Base-by-base conservation (phyloP, 1,140 invertebrate genomes). In the Drosophila saltans region DNA sequence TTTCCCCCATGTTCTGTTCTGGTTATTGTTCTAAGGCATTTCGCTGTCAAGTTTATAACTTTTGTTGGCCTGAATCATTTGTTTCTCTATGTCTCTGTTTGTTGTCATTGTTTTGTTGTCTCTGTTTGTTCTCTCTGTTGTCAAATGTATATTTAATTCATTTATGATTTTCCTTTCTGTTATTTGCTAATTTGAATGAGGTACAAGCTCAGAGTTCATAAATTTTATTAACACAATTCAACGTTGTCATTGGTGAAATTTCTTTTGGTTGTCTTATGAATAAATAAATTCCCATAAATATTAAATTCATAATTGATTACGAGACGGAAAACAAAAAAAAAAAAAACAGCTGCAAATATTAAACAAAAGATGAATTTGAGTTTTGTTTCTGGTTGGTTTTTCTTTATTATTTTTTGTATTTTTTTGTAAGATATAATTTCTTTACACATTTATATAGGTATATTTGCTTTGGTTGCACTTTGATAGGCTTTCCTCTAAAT, bases 71-170 rank as follows among this genome's bases (percentile, higher is more conserved):
- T 39, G 45, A 52, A 52, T 28, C 69, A 69, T 79, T 74, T 61
- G 79, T 64, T 79, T 77, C 39, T 61, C 41, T 61, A 33, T 21
- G 55, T 24, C 3, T 66, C 48, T 4, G 28, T 7, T 63, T 36
- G 10, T 55, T 41, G 24, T 76, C 45, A 57, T 67, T 66, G 26
- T 62, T 63, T 56, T 56, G 28, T 26, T 52, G 24, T 26, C 65
- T 43, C 52, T 75, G 64, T 58, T 77, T 78, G 61, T 52, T 73
- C 71, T 73, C 30, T 73, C 30, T 58, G 56, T 39, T 80, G 75
- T 62, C 66, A 63, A 83, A 80, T 88, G 81, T 78, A 81, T 76
- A 79, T 75, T 89, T 89, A 74, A 89, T 89, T 82, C 74, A 58
- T 80, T 83, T 72, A 75, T 79, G 68, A 82, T 82, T 75, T 36